These are phyloP conservation scores for Dipodomys merriami DNA, from an alignment of 2,113 vertebrate genomes.

Conservation along the genomic window DNA sequence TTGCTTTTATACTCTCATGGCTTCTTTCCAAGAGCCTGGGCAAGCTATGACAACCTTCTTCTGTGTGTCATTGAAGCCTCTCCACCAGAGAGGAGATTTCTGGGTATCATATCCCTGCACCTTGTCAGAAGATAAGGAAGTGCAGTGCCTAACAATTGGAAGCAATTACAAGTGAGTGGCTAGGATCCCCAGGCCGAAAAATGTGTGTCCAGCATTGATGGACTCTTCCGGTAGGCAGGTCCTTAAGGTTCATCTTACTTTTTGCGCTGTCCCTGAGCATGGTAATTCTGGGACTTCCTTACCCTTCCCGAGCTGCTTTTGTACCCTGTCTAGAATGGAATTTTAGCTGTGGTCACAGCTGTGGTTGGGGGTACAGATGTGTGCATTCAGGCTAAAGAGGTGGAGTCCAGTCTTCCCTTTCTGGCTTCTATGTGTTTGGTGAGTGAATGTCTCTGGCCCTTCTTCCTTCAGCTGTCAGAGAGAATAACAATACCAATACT, in stretches of 20 bases:
- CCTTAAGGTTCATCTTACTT: not conserved
- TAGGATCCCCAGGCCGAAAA: too few species aligned
- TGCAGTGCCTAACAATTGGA: not conserved
- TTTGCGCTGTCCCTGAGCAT: rapidly evolving
- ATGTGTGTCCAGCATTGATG: too few species aligned
- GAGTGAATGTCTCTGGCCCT: not conserved
- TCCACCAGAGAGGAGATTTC: not conserved
- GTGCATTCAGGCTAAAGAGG: not conserved
- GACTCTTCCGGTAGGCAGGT: not conserved
- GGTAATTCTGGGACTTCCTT: not conserved
- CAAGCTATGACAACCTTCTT: not conserved
- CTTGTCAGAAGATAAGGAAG: not conserved
- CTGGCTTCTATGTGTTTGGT: not conserved
- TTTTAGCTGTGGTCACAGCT: not conserved
- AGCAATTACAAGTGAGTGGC: not conserved
- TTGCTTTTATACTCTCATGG: not conserved
- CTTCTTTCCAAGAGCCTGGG: not conserved
- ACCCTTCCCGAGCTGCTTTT: not conserved
- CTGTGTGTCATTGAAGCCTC: not conserved
- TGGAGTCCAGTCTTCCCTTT: not conserved
- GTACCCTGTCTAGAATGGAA: not conserved
- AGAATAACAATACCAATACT: not conserved
- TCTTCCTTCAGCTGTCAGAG: not conserved
- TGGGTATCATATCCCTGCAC: rapidly evolving
- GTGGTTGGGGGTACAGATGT: not conserved